phyloP scores from a whole-genome alignment of 1,140 invertebrate species.

The Heliconius himera region DNA sequence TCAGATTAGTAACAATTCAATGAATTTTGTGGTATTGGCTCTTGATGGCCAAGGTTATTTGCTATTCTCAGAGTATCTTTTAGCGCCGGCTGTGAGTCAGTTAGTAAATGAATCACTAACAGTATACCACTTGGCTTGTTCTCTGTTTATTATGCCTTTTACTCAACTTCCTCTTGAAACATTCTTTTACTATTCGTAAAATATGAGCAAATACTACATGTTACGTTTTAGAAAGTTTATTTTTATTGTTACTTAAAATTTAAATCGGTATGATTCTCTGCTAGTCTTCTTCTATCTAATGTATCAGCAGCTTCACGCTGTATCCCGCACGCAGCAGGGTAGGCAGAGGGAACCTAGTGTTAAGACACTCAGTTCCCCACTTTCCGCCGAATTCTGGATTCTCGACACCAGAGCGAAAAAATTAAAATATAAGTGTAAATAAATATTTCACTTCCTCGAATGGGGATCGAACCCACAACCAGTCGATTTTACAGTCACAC shows the following conservation, averaged over 20 bases:
- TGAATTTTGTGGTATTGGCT: constrained; percentile 42
- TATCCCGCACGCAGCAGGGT: too few species aligned
- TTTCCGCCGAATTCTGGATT: too few species aligned
- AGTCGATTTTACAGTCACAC: too few species aligned
- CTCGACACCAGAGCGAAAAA: too few species aligned
- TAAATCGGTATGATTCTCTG: background rate
- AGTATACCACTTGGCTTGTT: constrained; percentile 61
- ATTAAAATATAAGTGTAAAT: too few species aligned
- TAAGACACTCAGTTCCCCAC: too few species aligned
- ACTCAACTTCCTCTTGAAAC: background rate
- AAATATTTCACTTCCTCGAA: too few species aligned
- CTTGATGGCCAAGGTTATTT: constrained; percentile 68
- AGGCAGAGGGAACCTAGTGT: too few species aligned
- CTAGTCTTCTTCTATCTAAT: too few species aligned
- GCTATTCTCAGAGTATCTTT: constrained; percentile 75
- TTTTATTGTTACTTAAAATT: background rate
- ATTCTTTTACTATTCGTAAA: background rate
- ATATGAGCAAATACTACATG: background rate
- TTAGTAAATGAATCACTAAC: constrained; percentile 58
- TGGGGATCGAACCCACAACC: too few species aligned
- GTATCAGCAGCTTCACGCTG: too few species aligned
- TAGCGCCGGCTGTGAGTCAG: constrained; percentile 71
- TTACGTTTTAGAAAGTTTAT: background rate
- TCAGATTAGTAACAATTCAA: constrained; percentile 30
- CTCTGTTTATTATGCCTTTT: constrained; percentile 35